Percentiles rank a stretch among this genome's conserved stretches.
Evolutionary conservation across 2,888 invertebrate species (phyloP).

Genomic region (Phalera bucephala): DNA sequence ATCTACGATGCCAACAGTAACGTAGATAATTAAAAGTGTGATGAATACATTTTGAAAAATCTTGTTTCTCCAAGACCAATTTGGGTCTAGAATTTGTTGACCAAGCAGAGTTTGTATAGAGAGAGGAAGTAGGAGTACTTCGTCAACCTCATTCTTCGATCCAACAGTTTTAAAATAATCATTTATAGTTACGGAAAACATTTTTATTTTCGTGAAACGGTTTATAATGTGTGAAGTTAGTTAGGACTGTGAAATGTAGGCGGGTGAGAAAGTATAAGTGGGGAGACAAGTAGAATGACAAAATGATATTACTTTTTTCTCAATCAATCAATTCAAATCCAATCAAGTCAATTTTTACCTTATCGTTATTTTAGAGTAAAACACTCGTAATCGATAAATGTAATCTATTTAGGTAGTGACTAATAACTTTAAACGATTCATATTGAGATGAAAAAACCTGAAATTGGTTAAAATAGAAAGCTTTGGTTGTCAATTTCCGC

Average conservation of each 20-base stretch:
- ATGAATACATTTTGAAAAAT: slow-evolving; percentile 36
- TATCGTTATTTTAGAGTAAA: too few species aligned
- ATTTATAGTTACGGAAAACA: slow-evolving; percentile 28
- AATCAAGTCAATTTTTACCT: too few species aligned
- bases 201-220: slow-evolving; percentile 37
- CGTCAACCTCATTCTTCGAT: slow-evolving; percentile 44
- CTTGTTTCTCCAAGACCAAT: slow-evolving; percentile 52
- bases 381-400: too few species aligned
- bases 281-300: too few species aligned
- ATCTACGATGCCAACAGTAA: slow-evolving; percentile 51
- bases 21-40: slow-evolving; percentile 43
- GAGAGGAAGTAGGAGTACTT: slow-evolving; percentile 37
- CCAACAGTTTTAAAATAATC: slow-evolving; percentile 50
- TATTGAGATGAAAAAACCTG: too few species aligned
- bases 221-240: slow-evolving; percentile 12
- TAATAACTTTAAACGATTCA: too few species aligned
- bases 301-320: too few species aligned
- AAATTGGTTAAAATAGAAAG: too few species aligned
- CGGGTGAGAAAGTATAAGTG: background rate
- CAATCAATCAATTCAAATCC: too few species aligned
- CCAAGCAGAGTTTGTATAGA: slow-evolving; percentile 49
- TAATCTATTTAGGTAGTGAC: too few species aligned
- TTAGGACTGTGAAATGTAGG: slow-evolving; percentile 11
- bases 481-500: too few species aligned
- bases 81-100: slow-evolving; percentile 54